Conservation (phyloP, 2,113 vertebrate genomes). For the Ameiurus melas region DNA sequence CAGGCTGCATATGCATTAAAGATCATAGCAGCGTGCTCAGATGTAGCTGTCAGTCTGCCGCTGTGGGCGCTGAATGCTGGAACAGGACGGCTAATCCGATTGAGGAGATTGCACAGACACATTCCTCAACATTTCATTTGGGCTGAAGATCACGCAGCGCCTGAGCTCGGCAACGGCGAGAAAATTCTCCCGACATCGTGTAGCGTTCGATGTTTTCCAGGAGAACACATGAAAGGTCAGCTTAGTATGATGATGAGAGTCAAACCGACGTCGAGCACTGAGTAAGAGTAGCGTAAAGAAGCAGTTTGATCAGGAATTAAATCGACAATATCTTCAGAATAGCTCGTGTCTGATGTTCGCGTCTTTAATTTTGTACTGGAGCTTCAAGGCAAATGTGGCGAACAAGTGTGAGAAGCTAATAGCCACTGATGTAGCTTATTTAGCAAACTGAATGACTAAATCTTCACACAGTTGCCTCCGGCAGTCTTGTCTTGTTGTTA, state of each 20-base stretch:
- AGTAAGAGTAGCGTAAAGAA: neutral
- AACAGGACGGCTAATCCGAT: conserved; percentile 55
- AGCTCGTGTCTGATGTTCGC: neutral
- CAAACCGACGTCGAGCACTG: no score
- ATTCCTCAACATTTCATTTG: conserved; percentile 49
- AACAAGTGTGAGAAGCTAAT: neutral
- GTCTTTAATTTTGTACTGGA: neutral
- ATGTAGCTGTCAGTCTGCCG: conserved; percentile 57
- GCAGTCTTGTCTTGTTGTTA: neutral
- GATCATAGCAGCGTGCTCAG: conserved; percentile 50
- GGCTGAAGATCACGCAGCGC: conserved; percentile 42
- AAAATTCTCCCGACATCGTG: conserved; percentile 18
- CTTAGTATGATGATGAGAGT: conserved; percentile 21
- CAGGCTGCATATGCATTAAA: conserved; percentile 48
- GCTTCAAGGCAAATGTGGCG: neutral
- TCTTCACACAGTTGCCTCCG: neutral
- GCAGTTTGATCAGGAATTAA: neutral
- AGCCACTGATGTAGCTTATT: neutral
- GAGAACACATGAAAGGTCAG: conserved; percentile 35
- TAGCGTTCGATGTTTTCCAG: conserved; percentile 33
- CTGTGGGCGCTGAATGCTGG: conserved; percentile 52
- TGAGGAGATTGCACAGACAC: conserved; percentile 52
- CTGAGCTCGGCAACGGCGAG: neutral
- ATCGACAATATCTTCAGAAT: no score
- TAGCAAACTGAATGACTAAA: neutral